These are phyloP conservation scores for Tursiops truncatus DNA, from an alignment of 2,113 vertebrate species.

Conservation along the genomic window DNA sequence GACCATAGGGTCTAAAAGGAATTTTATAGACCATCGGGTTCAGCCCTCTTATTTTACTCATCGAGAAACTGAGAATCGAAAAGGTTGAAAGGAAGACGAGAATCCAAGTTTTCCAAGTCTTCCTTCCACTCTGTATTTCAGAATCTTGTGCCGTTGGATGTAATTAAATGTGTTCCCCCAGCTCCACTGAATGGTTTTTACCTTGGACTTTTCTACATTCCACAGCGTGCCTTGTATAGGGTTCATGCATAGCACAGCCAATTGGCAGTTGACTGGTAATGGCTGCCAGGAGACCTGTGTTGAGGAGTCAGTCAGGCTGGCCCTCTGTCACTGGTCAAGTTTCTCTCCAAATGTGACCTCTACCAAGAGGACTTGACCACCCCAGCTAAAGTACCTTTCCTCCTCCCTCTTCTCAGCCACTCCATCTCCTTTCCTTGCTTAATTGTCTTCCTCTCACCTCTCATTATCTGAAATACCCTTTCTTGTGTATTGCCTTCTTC, in stretches of 20 bases:
- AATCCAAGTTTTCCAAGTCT: background rate
- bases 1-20: background rate
- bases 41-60: background rate
- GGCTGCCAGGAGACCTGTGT: background rate
- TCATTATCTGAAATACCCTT: background rate
- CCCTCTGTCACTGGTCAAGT: background rate
- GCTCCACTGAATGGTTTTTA: background rate
- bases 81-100: background rate
- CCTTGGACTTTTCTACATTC: background rate
- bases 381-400: background rate
- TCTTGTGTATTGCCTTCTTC: background rate
- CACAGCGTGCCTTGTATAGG: background rate
- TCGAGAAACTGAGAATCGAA: background rate
- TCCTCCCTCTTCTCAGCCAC: background rate
- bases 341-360: background rate
- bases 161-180: background rate
- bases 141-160: background rate
- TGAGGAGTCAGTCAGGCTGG: background rate
- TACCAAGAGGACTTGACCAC: background rate
- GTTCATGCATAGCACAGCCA: background rate
- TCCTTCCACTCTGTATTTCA: background rate
- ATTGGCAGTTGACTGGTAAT: background rate
- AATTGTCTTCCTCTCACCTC: background rate
- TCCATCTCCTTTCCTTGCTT: background rate
- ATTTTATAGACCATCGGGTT: background rate